Conservation (phyloP, 2,113 vertebrate species). For the Stigmatopora nigra region DNA sequence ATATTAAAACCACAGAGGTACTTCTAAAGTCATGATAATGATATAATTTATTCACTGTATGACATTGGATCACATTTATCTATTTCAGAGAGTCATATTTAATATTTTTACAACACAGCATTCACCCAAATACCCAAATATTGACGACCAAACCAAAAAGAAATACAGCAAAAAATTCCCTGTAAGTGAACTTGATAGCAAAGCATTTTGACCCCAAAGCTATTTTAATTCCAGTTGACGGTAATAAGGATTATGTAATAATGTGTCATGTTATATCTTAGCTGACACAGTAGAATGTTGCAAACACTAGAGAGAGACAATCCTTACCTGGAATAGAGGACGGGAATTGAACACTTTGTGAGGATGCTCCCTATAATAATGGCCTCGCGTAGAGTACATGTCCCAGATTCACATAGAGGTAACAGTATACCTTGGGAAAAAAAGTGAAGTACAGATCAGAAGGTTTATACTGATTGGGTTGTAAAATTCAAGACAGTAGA, state of each 20-base stretch:
- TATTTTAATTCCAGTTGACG: neutral
- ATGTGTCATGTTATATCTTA: neutral
- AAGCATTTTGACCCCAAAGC: neutral
- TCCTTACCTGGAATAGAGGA: constrained; percentile 91
- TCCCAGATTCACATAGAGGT: constrained; percentile 92
- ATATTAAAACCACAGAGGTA: neutral
- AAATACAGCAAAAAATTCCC: neutral
- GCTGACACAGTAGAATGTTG: neutral
- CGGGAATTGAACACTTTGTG: constrained; percentile 91
- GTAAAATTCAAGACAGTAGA: neutral
- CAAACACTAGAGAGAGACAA: neutral
- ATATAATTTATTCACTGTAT: no score
- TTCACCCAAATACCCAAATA: no score
- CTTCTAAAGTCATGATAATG: neutral
- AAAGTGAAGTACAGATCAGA: neutral
- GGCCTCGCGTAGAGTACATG: constrained; percentile 90
- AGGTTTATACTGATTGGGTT: neutral
- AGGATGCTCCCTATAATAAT: constrained; percentile 94
- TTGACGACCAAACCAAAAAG: no score
- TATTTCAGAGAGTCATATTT: no score
- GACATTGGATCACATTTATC: no score
- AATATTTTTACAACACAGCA: no score
- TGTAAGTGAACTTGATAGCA: neutral
- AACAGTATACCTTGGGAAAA: constrained; percentile 81
- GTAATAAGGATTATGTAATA: neutral